These are phyloP conservation scores for Syrrhaptes paradoxus DNA, from an alignment of 2,113 vertebrate genomes.

Conservation along the genomic window DNA sequence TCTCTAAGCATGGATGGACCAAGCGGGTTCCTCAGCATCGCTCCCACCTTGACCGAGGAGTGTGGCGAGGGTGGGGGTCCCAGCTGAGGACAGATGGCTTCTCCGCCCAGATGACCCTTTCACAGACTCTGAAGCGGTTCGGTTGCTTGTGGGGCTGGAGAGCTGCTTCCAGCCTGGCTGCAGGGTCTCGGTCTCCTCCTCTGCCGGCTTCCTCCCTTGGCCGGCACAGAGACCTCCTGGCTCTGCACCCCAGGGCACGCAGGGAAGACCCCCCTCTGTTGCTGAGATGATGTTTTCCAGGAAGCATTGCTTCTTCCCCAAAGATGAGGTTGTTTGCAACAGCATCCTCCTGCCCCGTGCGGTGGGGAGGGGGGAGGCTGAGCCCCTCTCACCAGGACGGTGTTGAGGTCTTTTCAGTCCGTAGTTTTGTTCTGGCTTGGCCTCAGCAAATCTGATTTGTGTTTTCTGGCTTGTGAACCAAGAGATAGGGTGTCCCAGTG, in stretches of 20 bases:
- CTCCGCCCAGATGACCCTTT: background rate
- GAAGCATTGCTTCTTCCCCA: background rate
- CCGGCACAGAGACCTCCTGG: background rate
- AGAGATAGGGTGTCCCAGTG: background rate
- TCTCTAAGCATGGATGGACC: background rate
- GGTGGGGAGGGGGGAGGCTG: background rate
- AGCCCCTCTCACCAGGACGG: rapidly evolving
- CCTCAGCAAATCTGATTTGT: background rate
- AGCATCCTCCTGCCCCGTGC: rapidly evolving
- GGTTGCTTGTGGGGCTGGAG: background rate
- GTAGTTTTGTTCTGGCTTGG: background rate
- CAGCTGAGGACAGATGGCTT: background rate
- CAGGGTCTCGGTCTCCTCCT: background rate
- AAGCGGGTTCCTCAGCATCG: background rate
- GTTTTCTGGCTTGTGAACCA: background rate
- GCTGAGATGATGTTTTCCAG: background rate
- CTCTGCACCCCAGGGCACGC: background rate
- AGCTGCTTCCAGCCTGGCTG: background rate
- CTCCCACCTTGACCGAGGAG: background rate
- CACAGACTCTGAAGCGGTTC: background rate
- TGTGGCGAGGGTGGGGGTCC: background rate
- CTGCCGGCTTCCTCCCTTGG: background rate
- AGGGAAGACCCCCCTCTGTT: background rate
- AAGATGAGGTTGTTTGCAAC: background rate
- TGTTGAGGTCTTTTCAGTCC: background rate